A percentile compares a stretch with the other conserved stretches of the same genome.
Evolutionary conservation across 2,797 vertebrate genomes (phyloP).

Genomic region (Staurois parvus): DNA sequence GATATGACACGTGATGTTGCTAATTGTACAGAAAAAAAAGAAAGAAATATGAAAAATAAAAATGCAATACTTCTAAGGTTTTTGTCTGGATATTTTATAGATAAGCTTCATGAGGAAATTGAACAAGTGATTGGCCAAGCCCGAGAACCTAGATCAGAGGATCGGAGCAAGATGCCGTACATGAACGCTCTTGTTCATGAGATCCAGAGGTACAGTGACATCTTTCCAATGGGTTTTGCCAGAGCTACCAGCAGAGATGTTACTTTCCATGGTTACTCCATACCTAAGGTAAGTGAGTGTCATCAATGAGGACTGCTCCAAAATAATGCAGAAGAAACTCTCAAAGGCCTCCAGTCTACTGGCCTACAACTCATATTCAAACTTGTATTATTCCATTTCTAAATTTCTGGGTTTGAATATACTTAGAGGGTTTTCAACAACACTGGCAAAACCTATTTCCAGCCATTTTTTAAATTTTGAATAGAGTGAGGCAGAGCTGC

Average conservation of each 20-base stretch:
- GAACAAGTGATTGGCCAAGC: slow-evolving; percentile 71
- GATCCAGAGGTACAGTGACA: slow-evolving; percentile 66
- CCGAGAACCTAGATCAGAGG: slow-evolving; percentile 70
- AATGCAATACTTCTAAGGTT: not conserved
- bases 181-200: slow-evolving; percentile 43
- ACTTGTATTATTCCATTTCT: too few relatives aligned
- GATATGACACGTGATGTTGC: too few relatives aligned
- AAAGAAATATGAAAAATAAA: too few relatives aligned
- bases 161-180: slow-evolving; percentile 76
- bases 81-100: not conserved
- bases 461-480: too few relatives aligned
- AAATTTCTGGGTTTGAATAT: too few relatives aligned
- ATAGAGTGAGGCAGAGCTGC: too few relatives aligned
- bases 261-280: slow-evolving; percentile 72
- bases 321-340: too few relatives aligned
- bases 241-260: slow-evolving; percentile 67
- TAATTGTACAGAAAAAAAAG: too few relatives aligned
- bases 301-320: not conserved
- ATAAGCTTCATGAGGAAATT: slow-evolving; percentile 72
- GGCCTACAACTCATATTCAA: too few relatives aligned
- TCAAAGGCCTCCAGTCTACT: too few relatives aligned
- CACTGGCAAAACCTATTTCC: too few relatives aligned
- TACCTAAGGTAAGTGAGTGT: slow-evolving; percentile 66
- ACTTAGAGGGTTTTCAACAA: too few relatives aligned
- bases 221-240: slow-evolving; percentile 44